Conservation (phyloP, 2,888 invertebrate species). For the Boloria selene region DNA sequence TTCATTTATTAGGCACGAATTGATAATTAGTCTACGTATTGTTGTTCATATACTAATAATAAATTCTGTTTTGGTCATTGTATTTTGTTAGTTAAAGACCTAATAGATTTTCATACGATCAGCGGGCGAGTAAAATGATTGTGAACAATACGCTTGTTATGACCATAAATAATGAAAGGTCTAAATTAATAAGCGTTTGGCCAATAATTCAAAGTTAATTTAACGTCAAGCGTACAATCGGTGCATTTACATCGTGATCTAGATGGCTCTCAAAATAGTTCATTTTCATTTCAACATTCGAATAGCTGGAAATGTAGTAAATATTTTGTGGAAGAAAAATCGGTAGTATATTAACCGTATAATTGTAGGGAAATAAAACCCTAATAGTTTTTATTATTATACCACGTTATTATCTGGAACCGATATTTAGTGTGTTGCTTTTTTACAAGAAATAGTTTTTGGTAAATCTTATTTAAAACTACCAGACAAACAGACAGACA, state of each 20-base stretch:
- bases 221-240: constrained; percentile 59
- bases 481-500: too few species aligned
- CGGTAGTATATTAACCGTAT: too few species aligned
- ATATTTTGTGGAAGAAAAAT: not conserved
- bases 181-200: constrained; percentile 71
- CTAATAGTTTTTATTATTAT: too few species aligned
- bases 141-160: constrained; percentile 55
- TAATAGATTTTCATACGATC: constrained; percentile 34
- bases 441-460: too few species aligned
- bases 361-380: too few species aligned
- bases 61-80: constrained; percentile 17
- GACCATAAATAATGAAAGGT: constrained; percentile 65
- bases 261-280: constrained; percentile 44
- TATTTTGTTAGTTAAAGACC: constrained; percentile 25
- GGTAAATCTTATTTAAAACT: too few species aligned
- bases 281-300: constrained; percentile 16
- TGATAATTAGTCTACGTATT: constrained; percentile 5
- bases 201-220: constrained; percentile 65
- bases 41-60: constrained; percentile 19
- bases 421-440: too few species aligned
- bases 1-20: not conserved
- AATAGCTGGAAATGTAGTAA: not conserved
- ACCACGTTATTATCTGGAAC: too few species aligned
- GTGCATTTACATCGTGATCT: constrained; percentile 58
- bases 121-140: constrained; percentile 33